Percentiles rank a stretch among this genome's conserved stretches.
These are phyloP conservation scores for Oncopeltus fasciatus DNA, from an alignment of 1,140 invertebrate genomes.

Conservation along the genomic window DNA sequence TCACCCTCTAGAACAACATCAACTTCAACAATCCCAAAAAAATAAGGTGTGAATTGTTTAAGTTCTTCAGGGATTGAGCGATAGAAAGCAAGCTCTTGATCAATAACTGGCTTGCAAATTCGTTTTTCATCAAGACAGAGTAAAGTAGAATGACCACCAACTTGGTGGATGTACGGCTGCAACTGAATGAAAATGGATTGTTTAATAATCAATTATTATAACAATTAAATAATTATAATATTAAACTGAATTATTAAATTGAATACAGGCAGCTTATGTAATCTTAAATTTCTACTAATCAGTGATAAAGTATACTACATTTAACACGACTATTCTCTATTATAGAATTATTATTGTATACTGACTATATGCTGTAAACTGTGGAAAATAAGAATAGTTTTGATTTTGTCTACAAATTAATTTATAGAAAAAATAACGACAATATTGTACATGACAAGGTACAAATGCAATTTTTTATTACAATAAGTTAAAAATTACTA, in stretches of 20 bases:
- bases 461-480: too few species aligned
- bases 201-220: not conserved
- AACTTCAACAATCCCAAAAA: conserved; percentile 30
- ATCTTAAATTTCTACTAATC: not conserved
- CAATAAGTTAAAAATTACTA: too few species aligned
- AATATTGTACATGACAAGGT: too few species aligned
- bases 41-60: conserved; percentile 38
- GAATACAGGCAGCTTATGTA: not conserved
- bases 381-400: too few species aligned
- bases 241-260: not conserved
- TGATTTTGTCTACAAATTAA: too few species aligned
- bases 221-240: too few species aligned
- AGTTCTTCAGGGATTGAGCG: conserved; percentile 35
- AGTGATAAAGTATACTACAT: not conserved
- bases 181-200: conserved; percentile 22
- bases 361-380: too few species aligned
- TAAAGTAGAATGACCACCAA: conserved; percentile 43
- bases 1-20: conserved; percentile 31
- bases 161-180: conserved; percentile 39
- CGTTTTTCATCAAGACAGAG: conserved; percentile 39
- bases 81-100: conserved; percentile 41
- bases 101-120: conserved; percentile 44
- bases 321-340: not conserved
- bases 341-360: too few species aligned
- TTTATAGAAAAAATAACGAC: too few species aligned